Conservation (phyloP, 2,113 vertebrate genomes). For the Anolis sagrei region DNA sequence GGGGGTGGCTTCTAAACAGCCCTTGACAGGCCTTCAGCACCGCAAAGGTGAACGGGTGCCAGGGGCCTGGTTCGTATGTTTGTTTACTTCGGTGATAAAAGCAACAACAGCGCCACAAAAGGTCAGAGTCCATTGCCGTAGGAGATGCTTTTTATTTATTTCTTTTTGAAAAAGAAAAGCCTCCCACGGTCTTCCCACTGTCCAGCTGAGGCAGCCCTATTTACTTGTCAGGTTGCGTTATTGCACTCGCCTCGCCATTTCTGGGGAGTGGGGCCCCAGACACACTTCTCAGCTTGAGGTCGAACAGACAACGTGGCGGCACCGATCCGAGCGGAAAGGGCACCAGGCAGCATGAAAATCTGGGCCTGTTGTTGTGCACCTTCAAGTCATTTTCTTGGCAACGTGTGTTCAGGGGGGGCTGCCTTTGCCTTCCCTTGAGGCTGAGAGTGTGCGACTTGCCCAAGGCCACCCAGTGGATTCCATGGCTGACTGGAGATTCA, state of each 20-base stretch:
- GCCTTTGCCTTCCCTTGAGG: no score
- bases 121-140: conserved; percentile 70
- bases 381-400: no score
- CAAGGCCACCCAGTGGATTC: no score
- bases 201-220: fast-evolving
- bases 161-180: conserved; percentile 4
- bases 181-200: conserved; percentile 50
- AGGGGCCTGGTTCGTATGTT: conserved; percentile 59
- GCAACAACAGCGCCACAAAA: conserved; percentile 62
- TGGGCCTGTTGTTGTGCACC: no score
- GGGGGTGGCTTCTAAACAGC: conserved; percentile 50
- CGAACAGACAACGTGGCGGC: no score
- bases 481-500: no score
- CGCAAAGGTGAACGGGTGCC: conserved; percentile 69
- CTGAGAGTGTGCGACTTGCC: no score
- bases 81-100: conserved; percentile 65
- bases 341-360: fast-evolving
- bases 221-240: conserved; percentile 48
- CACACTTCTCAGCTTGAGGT: not conserved
- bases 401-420: no score
- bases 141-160: conserved; percentile 66
- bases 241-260: conserved; percentile 11
- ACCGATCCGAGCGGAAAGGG: not conserved
- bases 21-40: conserved; percentile 64
- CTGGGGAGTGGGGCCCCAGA: conserved; percentile 19